These are phyloP conservation scores for Psococerastis gibbosa DNA, from an alignment of 2,888 invertebrate genomes.

Conservation along the genomic window DNA sequence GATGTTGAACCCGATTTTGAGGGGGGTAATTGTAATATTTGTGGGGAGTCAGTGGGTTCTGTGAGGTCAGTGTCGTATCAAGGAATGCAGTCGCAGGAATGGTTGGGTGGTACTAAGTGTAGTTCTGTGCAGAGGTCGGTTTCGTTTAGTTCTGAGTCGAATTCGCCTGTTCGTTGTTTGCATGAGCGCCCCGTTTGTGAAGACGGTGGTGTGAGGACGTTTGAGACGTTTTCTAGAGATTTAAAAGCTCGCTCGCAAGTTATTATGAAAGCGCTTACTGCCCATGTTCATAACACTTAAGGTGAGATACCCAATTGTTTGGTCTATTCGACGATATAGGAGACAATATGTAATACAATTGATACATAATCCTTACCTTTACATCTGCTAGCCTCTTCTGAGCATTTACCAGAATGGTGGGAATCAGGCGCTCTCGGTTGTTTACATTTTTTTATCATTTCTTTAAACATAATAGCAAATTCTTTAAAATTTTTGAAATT, in stretches of 20 bases:
- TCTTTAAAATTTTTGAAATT: no score
- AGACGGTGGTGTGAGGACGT: no score
- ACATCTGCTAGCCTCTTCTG: no score
- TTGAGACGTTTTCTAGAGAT: background rate
- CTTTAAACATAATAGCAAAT: no score
- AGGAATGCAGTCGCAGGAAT: background rate
- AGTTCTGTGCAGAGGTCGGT: background rate
- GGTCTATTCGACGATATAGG: no score
- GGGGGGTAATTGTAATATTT: background rate
- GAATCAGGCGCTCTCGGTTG: no score
- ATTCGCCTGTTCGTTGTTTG: background rate
- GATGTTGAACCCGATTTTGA: background rate
- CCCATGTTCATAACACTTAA: slow-evolving; percentile 7
- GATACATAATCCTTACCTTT: no score
- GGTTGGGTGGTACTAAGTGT: background rate
- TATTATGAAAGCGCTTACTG: slow-evolving; percentile 7
- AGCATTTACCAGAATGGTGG: no score
- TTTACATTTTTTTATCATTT: no score
- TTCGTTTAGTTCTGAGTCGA: slow-evolving; percentile 2
- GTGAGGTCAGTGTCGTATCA: background rate
- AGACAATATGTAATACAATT: no score
- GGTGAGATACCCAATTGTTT: no score
- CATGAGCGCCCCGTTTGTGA: background rate
- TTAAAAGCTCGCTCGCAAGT: slow-evolving; percentile 5
- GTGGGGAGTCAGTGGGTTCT: background rate